Base-by-base conservation (phyloP, 2,113 vertebrate genomes). In the Cyanoliseus patagonus region DNA sequence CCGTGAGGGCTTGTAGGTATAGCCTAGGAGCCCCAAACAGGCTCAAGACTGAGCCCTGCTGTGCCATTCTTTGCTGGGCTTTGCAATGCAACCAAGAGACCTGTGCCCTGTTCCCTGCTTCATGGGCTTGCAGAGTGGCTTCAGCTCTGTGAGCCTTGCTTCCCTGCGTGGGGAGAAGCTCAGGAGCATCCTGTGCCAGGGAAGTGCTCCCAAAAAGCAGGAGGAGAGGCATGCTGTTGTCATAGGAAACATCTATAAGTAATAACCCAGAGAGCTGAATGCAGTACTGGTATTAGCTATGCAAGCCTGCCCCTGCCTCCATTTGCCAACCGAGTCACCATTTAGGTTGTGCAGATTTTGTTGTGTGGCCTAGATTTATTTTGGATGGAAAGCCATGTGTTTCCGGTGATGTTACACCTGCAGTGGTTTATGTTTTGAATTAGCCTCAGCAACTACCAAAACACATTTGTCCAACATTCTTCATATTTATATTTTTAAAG, bases 131-230 rank as follows among this genome's bases (percentile, higher is more conserved):
- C 10, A 10, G 77, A 33, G 44, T 0, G 1, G 57, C 55, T 82
- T 35, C 41, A 33, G 44, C 28, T 17, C 0, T 0, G 27, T 8
- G 53, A 84, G 18, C 46, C 1, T 2, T 7, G 9, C 35, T 30
- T 74, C 16, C 31, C 74, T 1, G 0, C 0, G 0, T 1, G 1
- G 23, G 31, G 27, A 42, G 53, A 69, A 27, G 30, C 53, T 75
- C 30, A 10, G 31, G 78, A 87, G 74, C 74, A 62, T 55, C 81
- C 62, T 41, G 22, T 0, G 0, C 46, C 0, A 0, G 67, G n/a
- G 39, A 59, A 3, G 4, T 0, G 0, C 27, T 79, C 33, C 55
- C 1, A 0, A 49, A 12, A 31, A 86, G 47, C 4, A 1, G 13
- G 47, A 75, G 25, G 37, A 27, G 46, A 75, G 47, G 46, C 35